Base-by-base conservation (phyloP, 2,113 vertebrate species). In the Bubalus kerabau region DNA sequence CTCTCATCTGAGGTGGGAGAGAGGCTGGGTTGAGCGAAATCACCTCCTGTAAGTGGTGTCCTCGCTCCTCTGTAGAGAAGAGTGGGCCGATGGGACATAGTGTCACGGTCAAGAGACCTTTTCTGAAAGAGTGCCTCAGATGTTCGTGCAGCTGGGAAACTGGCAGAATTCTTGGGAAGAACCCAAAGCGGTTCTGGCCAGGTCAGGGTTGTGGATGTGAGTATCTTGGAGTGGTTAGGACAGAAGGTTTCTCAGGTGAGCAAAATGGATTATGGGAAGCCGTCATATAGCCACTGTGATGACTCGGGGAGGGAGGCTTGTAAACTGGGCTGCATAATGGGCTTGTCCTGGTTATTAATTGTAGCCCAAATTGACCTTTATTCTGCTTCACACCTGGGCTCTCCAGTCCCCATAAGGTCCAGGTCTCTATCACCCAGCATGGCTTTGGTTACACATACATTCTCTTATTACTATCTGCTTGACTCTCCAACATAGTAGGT, bases 1-100 rank as follows among this genome's bases (percentile, higher is more conserved):
- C 62, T 97, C 97, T 91, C 6, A 0, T 98, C 96, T 97, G 97
- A 84, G 97, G 95, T 95, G 95, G 97, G 78, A 94, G 92, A 92
- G 28, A 30, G 50, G 43, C 46, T 52, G 13, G 95, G 92, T 95
- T 88, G 96, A 81, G 36, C 10, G 30, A 94, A 96, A 52, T 24
- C 87, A 60, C 59, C 84, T 17, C 0, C 12, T 76, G 62, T 19
- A 98, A 94, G 97, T 91, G 91, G 48, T 91, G 95, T 92, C 88
- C 83, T 97, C 90, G 92, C 95, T 97, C 91, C 94, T 81, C 95
- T 9, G 43, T 78, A 90, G 93, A 94, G 80, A 94, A 52, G 91
- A 80, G 62, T 13, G 5, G 81, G 21, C n/a, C 78, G 1, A 26
- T 12, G 23, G 13, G 43, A 56, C 13, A 1, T 0, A 14, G 13